Evolutionary conservation across 2,888 invertebrate species (phyloP).

Genomic region (Cephonodes hylas): DNA sequence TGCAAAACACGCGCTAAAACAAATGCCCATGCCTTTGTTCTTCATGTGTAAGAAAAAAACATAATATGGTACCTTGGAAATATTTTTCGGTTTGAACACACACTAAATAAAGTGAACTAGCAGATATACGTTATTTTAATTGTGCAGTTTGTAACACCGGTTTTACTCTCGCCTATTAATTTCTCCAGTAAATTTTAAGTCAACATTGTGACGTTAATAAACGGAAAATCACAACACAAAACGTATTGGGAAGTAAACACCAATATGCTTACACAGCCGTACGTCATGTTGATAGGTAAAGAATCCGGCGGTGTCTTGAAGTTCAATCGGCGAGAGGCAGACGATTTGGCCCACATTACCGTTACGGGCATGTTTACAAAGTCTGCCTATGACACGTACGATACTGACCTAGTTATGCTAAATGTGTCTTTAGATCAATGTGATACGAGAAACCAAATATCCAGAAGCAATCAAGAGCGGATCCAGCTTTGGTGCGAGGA

Average conservation of each 20-base stretch:
- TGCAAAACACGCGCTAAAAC: neutral
- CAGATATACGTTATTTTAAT: no score
- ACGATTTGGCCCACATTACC: conserved; percentile 25
- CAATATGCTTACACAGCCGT: neutral
- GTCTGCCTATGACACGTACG: conserved; percentile 5
- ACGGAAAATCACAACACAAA: neutral
- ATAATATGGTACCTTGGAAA: no score
- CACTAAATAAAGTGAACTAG: no score
- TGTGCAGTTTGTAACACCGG: no score
- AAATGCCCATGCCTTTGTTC: neutral
- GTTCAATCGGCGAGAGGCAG: neutral
- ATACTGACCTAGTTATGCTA: neutral
- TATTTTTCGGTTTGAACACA: no score
- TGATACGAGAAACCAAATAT: no score
- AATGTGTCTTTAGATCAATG: neutral
- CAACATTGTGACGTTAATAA: no score
- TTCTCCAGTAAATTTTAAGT: no score
- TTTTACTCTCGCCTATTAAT: no score
- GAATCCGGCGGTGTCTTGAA: neutral
- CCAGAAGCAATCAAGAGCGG: no score
- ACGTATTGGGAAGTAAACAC: neutral
- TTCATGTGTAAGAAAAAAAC: no score
- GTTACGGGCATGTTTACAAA: conserved; percentile 25
- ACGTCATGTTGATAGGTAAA: neutral
- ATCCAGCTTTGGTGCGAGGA: no score